These are phyloP conservation scores for Orycteropus afer DNA, from an alignment of 2,113 vertebrate genomes.

Conservation along the genomic window DNA sequence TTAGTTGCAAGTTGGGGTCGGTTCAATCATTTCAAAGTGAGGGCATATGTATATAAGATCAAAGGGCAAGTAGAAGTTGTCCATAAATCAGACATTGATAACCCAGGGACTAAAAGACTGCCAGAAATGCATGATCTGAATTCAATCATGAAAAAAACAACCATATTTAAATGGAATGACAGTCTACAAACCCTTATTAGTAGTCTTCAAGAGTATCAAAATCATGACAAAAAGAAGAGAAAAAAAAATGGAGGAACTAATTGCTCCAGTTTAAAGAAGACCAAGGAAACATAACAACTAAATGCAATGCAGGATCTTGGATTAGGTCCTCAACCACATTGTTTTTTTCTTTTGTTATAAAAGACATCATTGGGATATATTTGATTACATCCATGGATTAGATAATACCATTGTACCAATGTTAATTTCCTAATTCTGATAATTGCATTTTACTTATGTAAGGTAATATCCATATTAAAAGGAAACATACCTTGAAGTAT, in stretches of 20 bases:
- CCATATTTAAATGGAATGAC: background rate
- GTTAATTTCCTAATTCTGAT: no score
- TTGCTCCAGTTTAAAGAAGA: background rate
- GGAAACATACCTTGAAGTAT: background rate
- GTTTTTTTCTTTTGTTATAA: background rate
- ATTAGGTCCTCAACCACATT: background rate
- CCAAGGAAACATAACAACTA: background rate
- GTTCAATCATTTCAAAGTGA: no score
- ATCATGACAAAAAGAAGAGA: background rate
- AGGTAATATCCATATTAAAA: background rate
- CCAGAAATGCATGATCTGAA: slow-evolving; percentile 20
- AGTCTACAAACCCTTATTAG: background rate
- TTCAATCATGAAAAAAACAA: background rate
- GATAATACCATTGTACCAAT: background rate
- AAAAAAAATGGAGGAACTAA: background rate
- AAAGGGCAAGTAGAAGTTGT: no score
- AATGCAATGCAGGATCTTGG: background rate
- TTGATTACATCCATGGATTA: background rate
- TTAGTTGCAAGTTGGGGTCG: no score
- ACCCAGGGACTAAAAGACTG: no score
- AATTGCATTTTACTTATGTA: background rate
- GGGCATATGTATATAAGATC: no score
- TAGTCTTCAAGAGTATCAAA: background rate
- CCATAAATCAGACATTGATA: no score
- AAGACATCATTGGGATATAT: background rate